These are phyloP conservation scores for Melanotaenia parkinsoni DNA, from an alignment of 2,797 vertebrate species.

Conservation along the genomic window DNA sequence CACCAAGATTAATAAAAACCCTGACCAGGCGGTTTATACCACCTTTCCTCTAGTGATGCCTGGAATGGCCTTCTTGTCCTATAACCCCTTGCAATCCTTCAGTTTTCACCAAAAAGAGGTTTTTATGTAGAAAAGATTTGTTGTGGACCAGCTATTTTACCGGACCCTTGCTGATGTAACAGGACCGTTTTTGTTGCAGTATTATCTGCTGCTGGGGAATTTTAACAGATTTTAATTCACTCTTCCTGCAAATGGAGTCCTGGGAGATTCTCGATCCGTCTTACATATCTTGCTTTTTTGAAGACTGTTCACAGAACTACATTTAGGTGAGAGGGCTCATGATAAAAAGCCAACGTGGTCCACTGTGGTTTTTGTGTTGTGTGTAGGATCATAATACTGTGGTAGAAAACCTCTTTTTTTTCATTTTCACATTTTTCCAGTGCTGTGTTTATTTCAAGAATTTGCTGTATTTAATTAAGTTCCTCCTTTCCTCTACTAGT, in stretches of 20 bases:
- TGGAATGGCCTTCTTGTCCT: not conserved
- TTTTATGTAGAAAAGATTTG: too few relatives aligned
- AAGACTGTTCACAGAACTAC: not conserved
- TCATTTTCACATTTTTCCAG: not conserved
- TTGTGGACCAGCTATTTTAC: too few relatives aligned
- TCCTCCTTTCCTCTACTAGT: not conserved
- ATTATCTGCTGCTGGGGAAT: too few relatives aligned
- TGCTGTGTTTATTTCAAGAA: not conserved
- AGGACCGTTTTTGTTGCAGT: too few relatives aligned
- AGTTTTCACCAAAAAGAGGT: too few relatives aligned
- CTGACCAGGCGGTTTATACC: not conserved
- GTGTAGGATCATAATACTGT: not conserved
- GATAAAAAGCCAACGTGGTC: not conserved
- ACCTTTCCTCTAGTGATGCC: not conserved
- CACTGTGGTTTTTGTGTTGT: not conserved
- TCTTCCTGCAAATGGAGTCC: not conserved
- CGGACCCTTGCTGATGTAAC: too few relatives aligned
- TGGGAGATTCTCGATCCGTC: not conserved
- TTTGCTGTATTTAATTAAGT: not conserved
- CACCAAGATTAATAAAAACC: not conserved
- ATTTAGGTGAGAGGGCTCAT: not conserved
- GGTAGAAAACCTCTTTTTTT: not conserved
- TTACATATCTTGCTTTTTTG: not conserved
- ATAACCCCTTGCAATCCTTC: too few relatives aligned
- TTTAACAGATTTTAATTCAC: not conserved